These are phyloP conservation scores for Platysternon megacephalum DNA, from an alignment of 2,113 vertebrate species.

Conservation along the genomic window DNA sequence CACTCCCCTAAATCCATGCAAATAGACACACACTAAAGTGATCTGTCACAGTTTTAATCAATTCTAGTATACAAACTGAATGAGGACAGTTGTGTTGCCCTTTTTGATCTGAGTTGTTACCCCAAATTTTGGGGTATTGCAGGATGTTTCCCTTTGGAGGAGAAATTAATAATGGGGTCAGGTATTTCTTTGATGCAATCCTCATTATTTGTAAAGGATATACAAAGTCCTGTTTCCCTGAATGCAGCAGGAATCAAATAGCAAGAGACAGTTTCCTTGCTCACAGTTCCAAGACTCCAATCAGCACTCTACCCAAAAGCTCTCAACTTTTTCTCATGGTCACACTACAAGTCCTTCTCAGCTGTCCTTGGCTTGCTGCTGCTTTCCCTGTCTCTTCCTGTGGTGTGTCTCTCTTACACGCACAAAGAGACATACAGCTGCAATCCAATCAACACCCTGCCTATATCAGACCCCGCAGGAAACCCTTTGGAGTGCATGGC, in stretches of 20 bases:
- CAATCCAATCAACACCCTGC: not conserved
- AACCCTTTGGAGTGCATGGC: not conserved
- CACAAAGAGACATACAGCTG: not conserved
- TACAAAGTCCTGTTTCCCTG: fast-evolving
- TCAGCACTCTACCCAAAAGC: not conserved
- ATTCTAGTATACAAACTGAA: not conserved
- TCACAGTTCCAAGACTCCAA: not conserved
- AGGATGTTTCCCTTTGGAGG: not conserved
- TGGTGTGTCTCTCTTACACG: not conserved
- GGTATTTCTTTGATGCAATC: not conserved
- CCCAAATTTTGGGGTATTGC: not conserved
- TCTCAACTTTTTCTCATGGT: not conserved
- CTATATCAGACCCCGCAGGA: not conserved
- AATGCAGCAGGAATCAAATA: not conserved
- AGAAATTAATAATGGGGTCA: not conserved
- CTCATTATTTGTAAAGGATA: not conserved
- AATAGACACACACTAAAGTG: not conserved
- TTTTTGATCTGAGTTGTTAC: not conserved
- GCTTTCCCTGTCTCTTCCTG: not conserved
- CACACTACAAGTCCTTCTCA: not conserved
- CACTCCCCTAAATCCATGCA: not conserved
- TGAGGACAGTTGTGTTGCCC: not conserved
- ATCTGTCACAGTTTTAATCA: not conserved
- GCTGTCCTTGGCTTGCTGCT: not conserved
- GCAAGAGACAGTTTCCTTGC: not conserved